These are phyloP conservation scores for Drosophila kurseongensis DNA, from an alignment of 1,140 invertebrate species.

Conservation along the genomic window DNA sequence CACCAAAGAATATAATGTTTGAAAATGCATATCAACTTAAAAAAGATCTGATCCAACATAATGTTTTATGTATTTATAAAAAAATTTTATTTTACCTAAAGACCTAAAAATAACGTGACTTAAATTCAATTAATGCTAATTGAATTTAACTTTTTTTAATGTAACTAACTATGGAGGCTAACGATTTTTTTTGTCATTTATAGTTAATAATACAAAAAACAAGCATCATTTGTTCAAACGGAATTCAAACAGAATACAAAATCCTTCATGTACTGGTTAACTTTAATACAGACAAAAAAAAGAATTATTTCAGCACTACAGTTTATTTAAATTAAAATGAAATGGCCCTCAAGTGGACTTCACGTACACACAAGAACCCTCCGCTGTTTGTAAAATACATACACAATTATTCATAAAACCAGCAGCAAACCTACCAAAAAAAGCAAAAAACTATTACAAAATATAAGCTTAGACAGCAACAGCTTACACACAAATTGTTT, in stretches of 20 bases:
- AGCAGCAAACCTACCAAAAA: slow-evolving; percentile 22
- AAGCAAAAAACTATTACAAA: slow-evolving; percentile 21
- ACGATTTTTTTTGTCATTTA: too few relatives aligned
- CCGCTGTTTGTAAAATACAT: slow-evolving; percentile 41
- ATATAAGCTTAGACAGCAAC: slow-evolving; percentile 17
- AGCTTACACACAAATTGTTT: slow-evolving; percentile 46
- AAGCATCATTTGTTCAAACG: too few relatives aligned
- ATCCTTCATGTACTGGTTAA: too few relatives aligned
- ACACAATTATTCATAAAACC: slow-evolving; percentile 24
- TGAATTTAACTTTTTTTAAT: too few relatives aligned
- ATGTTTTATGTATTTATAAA: too few relatives aligned
- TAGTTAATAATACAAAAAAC: too few relatives aligned
- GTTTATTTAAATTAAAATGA: slow-evolving; percentile 39
- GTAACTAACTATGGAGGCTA: too few relatives aligned
- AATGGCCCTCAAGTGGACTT: slow-evolving; percentile 48
- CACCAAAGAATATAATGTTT: background rate
- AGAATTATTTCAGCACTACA: slow-evolving; percentile 9
- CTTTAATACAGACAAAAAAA: background rate
- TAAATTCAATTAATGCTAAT: too few relatives aligned
- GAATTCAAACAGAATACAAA: too few relatives aligned
- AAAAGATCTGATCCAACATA: background rate
- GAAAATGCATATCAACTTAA: background rate
- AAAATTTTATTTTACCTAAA: too few relatives aligned
- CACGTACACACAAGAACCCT: slow-evolving; percentile 32
- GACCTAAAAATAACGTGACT: too few relatives aligned